Evolutionary conservation across 2,797 vertebrate species (phyloP), one percentile per base, ranked within the genome.

Genomic region (Brachymystax lenok): DNA sequence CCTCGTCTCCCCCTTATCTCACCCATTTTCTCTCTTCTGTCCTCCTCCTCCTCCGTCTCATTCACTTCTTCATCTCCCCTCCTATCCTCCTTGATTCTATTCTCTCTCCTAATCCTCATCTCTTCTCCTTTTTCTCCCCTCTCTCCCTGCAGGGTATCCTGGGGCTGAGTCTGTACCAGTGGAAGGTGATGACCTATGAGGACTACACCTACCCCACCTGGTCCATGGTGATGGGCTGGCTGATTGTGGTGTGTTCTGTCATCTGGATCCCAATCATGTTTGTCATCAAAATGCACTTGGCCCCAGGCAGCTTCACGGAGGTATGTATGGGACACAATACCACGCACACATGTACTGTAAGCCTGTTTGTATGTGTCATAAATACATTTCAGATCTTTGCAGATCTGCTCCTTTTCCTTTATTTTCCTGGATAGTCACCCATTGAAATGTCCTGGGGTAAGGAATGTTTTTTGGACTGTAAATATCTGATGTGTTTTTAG

Each of bases 251-350:
- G 91, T 97, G 97, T 87, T 99, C 98, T 0, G 97, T 99, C 83
- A 98, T 99, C 88, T 99, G 98, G 98, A 99, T 99, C 89, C 98
- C 98, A 2, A 94, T 99, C 80, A 99, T 99, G 98, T 99, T 99
- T 67, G 86, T 94, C 89, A 96, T 99, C 85, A 99, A 99, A 94
- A 99, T 99, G 97, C 81, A 98, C 52, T 93, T 99, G 79, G 97
- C 98, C 4, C 98, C 97, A 0, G 98, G 98, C 76, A 92, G 91
- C 86, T 90, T 99, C 73, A 93, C 89, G 0, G 97, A 99, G 98
- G 98, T 99, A 95, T 93, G 79, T 19, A 83, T 16, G 5, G 33
- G 2, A 35, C 30, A 74, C 30, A 56, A 27, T 28, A 16, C 28
- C 79, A 30, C 61, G 5, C 71, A 54, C 24, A 78, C 76, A 67